A percentile compares a stretch with the other conserved stretches of the same genome.
phyloP scores from a whole-genome alignment of 2,888 invertebrate genomes.

The Pyrocoelia pectoralis region DNA sequence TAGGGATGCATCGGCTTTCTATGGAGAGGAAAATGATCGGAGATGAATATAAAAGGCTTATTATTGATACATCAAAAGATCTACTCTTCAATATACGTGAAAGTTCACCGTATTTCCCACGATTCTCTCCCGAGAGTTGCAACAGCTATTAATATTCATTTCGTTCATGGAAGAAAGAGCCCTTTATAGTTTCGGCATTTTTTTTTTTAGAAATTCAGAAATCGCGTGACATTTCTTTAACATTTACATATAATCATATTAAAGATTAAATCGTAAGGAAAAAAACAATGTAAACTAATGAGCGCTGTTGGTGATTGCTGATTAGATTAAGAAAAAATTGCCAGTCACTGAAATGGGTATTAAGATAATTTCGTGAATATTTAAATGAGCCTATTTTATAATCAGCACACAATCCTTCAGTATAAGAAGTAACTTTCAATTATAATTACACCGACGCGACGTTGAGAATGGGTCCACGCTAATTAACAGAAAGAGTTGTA shows the following conservation, averaged over 20 bases:
- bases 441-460: too few species aligned
- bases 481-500: too few species aligned
- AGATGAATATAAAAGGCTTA: conserved; percentile 20
- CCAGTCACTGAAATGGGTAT: neutral
- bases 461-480: too few species aligned
- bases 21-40: conserved; percentile 22
- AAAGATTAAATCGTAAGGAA: neutral
- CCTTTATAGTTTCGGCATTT: neutral
- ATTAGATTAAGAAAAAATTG: neutral
- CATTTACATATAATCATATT: conserved; percentile 2
- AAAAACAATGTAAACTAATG: neutral
- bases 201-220: neutral
- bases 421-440: too few species aligned
- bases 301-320: neutral
- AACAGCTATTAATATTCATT: neutral
- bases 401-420: too few species aligned
- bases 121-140: neutral
- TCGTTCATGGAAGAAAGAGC: neutral
- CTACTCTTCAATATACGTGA: too few species aligned
- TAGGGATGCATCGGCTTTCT: conserved; percentile 20
- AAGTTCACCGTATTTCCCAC: too few species aligned
- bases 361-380: neutral
- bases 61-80: conserved; percentile 22
- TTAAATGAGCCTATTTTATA: too few species aligned
- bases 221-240: neutral